Conservation (phyloP, 1,140 invertebrate species). For the Nomia melanderi region DNA sequence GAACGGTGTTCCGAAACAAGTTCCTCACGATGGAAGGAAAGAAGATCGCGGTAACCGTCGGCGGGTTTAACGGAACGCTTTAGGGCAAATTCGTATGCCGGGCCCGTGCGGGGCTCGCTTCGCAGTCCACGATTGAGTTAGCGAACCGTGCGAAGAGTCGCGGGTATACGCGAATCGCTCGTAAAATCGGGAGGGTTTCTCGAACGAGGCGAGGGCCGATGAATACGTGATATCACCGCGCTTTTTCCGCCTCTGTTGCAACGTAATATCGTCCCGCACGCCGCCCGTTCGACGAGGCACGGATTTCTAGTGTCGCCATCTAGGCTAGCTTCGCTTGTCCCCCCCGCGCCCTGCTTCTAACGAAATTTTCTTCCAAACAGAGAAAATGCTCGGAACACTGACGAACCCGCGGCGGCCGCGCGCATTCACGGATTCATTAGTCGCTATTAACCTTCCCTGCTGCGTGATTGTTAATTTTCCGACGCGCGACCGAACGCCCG, state of each 20-base stretch:
- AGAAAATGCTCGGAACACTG: constrained; percentile 2
- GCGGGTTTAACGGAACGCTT: constrained; percentile 16
- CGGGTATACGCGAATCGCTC: constrained; percentile 52
- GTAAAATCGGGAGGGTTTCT: constrained; percentile 43
- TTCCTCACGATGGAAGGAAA: not conserved
- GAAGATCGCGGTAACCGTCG: constrained; percentile 4
- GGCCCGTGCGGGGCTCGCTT: constrained; percentile 20
- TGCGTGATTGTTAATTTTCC: constrained; percentile 28
- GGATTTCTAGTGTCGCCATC: constrained; percentile 7
- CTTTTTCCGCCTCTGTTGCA: constrained; percentile 18
- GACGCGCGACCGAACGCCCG: constrained; percentile 7
- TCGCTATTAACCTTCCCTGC: constrained; percentile 27
- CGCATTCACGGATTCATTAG: constrained; percentile 34
- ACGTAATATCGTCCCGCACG: not conserved
- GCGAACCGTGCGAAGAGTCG: constrained; percentile 28
- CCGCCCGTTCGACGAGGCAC: not conserved
- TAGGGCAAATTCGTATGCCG: constrained; percentile 49
- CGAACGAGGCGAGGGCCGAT: constrained; percentile 34
- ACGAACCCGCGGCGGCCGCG: not conserved
- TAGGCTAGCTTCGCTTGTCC: not conserved
- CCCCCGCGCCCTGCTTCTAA: too few species aligned
- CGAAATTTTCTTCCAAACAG: not conserved
- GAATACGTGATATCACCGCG: constrained; percentile 34
- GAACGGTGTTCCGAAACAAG: not conserved
- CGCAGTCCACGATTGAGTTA: constrained; percentile 51